Conservation (phyloP, 2,797 vertebrate genomes). For the Cyprinella venusta region DNA sequence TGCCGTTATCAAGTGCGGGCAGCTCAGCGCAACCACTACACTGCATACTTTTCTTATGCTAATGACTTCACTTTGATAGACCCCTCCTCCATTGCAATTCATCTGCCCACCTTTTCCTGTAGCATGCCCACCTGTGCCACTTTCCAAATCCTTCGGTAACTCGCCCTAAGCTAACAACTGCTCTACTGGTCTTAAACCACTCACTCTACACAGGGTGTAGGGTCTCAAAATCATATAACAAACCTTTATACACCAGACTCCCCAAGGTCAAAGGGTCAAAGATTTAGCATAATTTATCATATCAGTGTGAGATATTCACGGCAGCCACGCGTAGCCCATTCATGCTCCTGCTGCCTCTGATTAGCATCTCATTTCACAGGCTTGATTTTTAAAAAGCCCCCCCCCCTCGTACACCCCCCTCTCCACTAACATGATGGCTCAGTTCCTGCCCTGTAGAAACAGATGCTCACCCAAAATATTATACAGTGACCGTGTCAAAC, state of each 20-base stretch:
- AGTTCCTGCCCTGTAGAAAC: constrained; percentile 51
- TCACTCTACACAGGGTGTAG: constrained; percentile 2
- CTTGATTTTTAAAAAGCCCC: constrained; percentile 53
- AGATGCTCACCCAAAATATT: constrained; percentile 42
- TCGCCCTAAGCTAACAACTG: constrained; percentile 11
- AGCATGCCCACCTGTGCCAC: constrained; percentile 46
- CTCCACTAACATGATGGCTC: constrained; percentile 47
- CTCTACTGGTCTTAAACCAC: constrained; percentile 39
- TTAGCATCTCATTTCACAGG: constrained; percentile 83
- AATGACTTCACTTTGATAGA: constrained; percentile 49
- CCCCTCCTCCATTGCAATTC: constrained; percentile 33
- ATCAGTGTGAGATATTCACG: constrained; percentile 84
- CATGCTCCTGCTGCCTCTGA: constrained; percentile 83
- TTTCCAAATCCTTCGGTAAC: constrained; percentile 17
- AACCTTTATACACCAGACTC: constrained; percentile 44
- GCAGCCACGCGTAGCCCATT: constrained; percentile 81
- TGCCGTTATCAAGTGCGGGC: constrained; percentile 58
- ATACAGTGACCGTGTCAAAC: constrained; percentile 42
- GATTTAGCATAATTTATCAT: constrained; percentile 87
- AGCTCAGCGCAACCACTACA: constrained; percentile 58
- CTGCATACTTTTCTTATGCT: constrained; percentile 61
- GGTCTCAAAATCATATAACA: constrained; percentile 49
- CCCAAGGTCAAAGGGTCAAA: constrained; percentile 77
- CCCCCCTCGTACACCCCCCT: constrained; percentile 9
- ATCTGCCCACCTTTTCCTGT: constrained; percentile 7